Conservation (phyloP, 2,797 vertebrate species). For the Diplodus sargus region DNA sequence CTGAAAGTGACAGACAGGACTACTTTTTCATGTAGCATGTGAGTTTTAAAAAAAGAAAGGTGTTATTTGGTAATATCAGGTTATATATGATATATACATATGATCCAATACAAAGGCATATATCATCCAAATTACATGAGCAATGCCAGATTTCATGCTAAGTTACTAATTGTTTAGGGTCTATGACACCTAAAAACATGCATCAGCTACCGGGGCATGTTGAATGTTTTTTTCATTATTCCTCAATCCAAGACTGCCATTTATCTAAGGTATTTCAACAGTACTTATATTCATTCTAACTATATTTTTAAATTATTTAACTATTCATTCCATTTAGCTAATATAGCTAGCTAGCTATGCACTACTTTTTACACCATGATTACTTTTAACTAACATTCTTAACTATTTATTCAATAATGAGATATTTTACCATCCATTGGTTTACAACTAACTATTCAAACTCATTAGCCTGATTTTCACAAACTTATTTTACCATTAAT, state of each 20-base stretch:
- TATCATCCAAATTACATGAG: constrained; percentile 10
- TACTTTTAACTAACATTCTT: not conserved
- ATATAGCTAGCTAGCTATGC: not conserved
- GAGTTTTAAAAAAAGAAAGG: not conserved
- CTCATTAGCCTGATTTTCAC: too few species aligned
- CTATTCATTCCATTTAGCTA: not conserved
- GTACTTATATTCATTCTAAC: not conserved
- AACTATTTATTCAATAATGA: too few species aligned
- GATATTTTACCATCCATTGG: not conserved
- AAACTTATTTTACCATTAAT: too few species aligned
- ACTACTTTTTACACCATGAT: not conserved
- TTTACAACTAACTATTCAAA: not conserved
- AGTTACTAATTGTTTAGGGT: constrained; percentile 15
- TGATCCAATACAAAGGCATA: not conserved
- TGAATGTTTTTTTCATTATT: not conserved
- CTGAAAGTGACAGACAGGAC: constrained; percentile 20
- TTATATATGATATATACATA: too few species aligned
- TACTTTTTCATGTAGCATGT: not conserved
- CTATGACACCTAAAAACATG: constrained; percentile 1
- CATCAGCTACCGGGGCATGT: constrained; percentile 6
- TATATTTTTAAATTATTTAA: too few species aligned
- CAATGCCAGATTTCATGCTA: constrained; percentile 5
- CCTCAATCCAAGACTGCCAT: not conserved
- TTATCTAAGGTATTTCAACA: not conserved
- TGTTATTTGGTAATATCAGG: not conserved